These are phyloP conservation scores for Prorops nasuta DNA, from an alignment of 1,140 invertebrate genomes.

Conservation along the genomic window DNA sequence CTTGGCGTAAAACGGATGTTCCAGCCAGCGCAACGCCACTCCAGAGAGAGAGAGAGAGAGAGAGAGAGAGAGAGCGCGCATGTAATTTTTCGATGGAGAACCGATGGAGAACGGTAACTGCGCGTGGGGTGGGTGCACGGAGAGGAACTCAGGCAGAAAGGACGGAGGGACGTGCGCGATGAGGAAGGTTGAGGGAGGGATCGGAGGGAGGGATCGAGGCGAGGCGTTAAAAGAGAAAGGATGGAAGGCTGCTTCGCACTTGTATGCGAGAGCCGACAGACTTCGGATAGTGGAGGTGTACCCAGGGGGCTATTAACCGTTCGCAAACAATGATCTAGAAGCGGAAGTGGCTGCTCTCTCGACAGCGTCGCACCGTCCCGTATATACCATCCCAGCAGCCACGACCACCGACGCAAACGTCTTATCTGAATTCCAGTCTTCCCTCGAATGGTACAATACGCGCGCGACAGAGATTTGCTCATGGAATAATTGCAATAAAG, in stretches of 20 bases:
- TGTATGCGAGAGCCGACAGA: conserved; percentile 36
- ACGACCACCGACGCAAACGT: conserved; percentile 23
- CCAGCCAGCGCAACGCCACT: conserved; percentile 26
- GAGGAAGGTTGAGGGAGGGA: conserved; percentile 4
- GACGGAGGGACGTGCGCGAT: conserved; percentile 1
- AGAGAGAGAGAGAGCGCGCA: conserved; percentile 10
- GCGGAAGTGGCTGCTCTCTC: conserved; percentile 42
- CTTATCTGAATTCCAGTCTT: conserved; percentile 51
- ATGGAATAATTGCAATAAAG: neutral
- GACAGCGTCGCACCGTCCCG: conserved; percentile 14
- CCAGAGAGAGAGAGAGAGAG: conserved; percentile 17
- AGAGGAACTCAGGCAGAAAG: conserved; percentile 25
- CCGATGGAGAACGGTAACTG: neutral
- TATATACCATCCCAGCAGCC: no score
- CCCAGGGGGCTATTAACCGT: conserved; percentile 52
- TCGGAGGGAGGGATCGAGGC: conserved; percentile 4
- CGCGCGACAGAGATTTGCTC: conserved; percentile 6
- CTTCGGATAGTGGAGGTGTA: conserved; percentile 40
- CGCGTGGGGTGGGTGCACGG: no score
- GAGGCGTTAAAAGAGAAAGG: conserved; percentile 20
- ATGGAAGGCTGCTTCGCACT: conserved; percentile 22
- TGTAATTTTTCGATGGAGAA: no score
- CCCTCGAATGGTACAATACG: conserved; percentile 6
- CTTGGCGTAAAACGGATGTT: conserved; percentile 45
- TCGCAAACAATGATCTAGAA: conserved; percentile 55